Evolutionary conservation across 2,797 vertebrate genomes (phyloP).

Genomic region (Parambassis ranga): DNA sequence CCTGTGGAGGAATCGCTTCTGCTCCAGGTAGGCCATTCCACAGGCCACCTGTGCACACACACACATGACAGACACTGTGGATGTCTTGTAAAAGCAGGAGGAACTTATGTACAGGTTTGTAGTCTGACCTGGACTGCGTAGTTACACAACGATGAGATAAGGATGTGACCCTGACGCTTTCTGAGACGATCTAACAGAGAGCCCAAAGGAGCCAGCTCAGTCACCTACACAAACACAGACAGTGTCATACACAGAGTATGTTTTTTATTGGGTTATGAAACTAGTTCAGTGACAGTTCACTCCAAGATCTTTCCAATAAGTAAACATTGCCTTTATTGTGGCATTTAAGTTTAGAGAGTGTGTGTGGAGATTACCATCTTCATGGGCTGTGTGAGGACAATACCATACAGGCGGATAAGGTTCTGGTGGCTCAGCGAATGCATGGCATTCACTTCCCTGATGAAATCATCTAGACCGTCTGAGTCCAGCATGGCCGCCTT

Average conservation of each 20-base stretch:
- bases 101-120: too few species aligned
- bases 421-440: slow-evolving; percentile 95
- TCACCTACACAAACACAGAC: slow-evolving; percentile 80
- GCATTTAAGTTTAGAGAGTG: neutral
- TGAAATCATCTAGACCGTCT: slow-evolving; percentile 94
- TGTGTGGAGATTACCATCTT: slow-evolving; percentile 88
- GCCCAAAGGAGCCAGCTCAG: slow-evolving; percentile 93
- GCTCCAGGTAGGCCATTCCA: slow-evolving; percentile 97
- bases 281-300: too few species aligned
- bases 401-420: slow-evolving; percentile 93
- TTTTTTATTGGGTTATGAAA: too few species aligned
- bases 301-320: too few species aligned
- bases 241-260: neutral
- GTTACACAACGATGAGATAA: slow-evolving; percentile 92
- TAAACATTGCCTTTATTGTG: too few species aligned
- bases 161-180: slow-evolving; percentile 95
- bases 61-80: neutral
- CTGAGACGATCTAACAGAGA: slow-evolving; percentile 93
- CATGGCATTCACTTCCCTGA: slow-evolving; percentile 98
- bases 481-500: slow-evolving; percentile 92
- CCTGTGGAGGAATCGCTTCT: slow-evolving; percentile 94
- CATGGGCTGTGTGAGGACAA: slow-evolving; percentile 97
- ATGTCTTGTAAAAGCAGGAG: too few species aligned
- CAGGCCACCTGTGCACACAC: slow-evolving; percentile 83
- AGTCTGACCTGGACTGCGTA: slow-evolving; percentile 92